Conservation (phyloP, 2,888 invertebrate species). For the Rhynchonema sp. region DNA sequence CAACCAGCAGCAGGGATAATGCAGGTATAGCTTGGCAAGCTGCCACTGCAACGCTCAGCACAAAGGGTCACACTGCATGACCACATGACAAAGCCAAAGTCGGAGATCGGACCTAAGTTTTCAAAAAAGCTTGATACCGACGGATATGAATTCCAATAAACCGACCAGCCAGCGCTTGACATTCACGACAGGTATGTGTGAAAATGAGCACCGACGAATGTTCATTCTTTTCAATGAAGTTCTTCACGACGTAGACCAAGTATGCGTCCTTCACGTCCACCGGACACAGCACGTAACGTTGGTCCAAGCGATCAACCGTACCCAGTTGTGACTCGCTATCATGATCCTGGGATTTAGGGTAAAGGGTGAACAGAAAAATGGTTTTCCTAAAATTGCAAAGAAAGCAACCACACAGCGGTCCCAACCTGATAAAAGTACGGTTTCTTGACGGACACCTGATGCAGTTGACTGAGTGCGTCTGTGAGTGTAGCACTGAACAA, state of each 20-base stretch:
- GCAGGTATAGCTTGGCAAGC: no score
- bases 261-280: constrained; percentile 49
- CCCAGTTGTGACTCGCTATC: constrained; percentile 6
- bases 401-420: no score
- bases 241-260: constrained; percentile 33
- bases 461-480: constrained; percentile 51
- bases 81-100: no score
- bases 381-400: no score
- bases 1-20: no score
- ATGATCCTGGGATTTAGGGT: no score
- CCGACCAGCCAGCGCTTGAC: constrained; percentile 12
- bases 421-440: constrained; percentile 40
- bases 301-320: constrained; percentile 57
- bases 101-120: no score
- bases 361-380: no score
- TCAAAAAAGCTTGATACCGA: no score
- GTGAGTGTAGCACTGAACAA: constrained; percentile 64
- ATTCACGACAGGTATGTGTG: constrained; percentile 57
- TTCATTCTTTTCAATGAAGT: constrained; percentile 50
- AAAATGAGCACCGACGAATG: constrained; percentile 76
- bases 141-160: no score
- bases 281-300: constrained; percentile 68
- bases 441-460: constrained; percentile 28
- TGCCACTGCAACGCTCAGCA: no score
- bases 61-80: no score